phyloP scores from a whole-genome alignment of 23 tunicate genomes.

The Phallusia fumigata region DNA sequence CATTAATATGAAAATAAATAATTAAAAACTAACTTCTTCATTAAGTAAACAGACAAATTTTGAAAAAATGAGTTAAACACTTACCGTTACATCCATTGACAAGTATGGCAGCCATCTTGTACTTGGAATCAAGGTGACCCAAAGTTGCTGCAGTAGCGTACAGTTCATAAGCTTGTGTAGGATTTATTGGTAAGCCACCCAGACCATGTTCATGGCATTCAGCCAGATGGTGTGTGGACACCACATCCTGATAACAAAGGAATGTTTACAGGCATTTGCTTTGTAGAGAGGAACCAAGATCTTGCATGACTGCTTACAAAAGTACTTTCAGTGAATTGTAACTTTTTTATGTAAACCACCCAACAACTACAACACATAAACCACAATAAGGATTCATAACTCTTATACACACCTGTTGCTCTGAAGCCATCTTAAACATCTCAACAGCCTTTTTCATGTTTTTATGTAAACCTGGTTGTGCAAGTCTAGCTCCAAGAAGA shows the following conservation, averaged over 20 bases:
- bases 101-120: constrained; percentile 51
- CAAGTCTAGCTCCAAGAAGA: constrained; percentile 21
- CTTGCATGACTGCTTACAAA: too few species aligned
- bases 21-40: too few species aligned
- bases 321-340: too few species aligned
- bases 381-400: too few species aligned
- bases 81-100: constrained; percentile 41
- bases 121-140: constrained; percentile 40
- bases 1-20: too few species aligned
- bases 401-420: constrained; percentile 13
- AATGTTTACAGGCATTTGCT: too few species aligned
- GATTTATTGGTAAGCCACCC: constrained; percentile 31
- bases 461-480: constrained; percentile 31
- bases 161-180: constrained; percentile 31
- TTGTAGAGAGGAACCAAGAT: too few species aligned
- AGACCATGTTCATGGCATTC: constrained; percentile 58
- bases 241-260: constrained; percentile 9
- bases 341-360: too few species aligned
- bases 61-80: neutral
- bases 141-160: constrained; percentile 42
- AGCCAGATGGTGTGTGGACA: constrained; percentile 53
- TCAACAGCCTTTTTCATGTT: constrained; percentile 61
- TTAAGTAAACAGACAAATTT: too few species aligned
- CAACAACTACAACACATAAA: too few species aligned
- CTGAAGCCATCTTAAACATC: constrained; percentile 48